Base-by-base conservation (phyloP, 2,113 vertebrate genomes). In the Stercorarius parasiticus region DNA sequence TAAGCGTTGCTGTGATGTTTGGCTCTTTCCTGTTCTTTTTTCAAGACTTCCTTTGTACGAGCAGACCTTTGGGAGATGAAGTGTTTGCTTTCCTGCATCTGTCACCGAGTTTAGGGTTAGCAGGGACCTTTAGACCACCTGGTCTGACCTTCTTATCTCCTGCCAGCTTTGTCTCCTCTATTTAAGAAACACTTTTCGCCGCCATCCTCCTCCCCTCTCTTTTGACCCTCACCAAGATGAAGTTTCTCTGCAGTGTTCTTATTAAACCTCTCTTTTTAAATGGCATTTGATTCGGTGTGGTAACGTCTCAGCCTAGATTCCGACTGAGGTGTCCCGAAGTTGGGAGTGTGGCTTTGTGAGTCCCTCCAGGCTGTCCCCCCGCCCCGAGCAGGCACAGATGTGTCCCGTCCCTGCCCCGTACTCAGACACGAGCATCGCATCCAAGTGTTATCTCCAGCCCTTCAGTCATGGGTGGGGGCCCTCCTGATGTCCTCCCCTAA, bases 71-170 rank as follows among this genome's bases (percentile, higher is more conserved):
- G 84, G 38, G 64, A 88, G 81, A 76, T 91, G 42, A 90, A 17
- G 42, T 94, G 74, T 96, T 97, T 97, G 86, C 93, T 94, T 82
- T 95, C 77, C 93, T 90, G 73, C 94, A 73, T 91, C 89, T 77
- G 85, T 88, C 89, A 50, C 62, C 43, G 87, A 78, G 78, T 87
- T 93, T 93, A 67, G 87, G 89, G 74, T 66, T 79, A 88, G 82
- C 64, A 78, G 59, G 77, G 84, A 96, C 89, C 93, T 97, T 94
- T 71, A 83, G 82, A 94, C 87, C 91, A 93, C 82, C 95, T 91
- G 16, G 26, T 67, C 84, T 88, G 91, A 94, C 93, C 93, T 89
- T 85, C 40, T 93, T 91, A 95, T 97, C 94, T 94, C 77, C 70
- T 87, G 34, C 70, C 45, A 58, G 72, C 86, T 97, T 82, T 94